Conservation (phyloP, 2,113 vertebrate species). For the Austrofundulus limnaeus region DNA sequence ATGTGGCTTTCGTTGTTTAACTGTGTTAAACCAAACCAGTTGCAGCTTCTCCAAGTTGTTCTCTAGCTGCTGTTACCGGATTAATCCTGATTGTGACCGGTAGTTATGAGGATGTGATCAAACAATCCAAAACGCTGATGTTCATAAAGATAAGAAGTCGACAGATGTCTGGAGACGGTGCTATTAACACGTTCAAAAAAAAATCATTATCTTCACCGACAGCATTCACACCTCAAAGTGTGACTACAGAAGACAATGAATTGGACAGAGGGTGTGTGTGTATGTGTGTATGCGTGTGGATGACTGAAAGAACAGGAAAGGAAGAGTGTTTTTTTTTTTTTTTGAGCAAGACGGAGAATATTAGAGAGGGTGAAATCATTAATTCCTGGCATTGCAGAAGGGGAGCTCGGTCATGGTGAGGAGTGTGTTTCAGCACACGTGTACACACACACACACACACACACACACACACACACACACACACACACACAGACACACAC, state of each 20-base stretch:
- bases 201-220: conserved; percentile 26
- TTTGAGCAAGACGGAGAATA: conserved; percentile 27
- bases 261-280: not conserved
- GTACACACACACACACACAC: not conserved
- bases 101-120: not conserved
- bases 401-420: conserved; percentile 18
- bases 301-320: conserved; percentile 1
- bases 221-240: conserved; percentile 9
- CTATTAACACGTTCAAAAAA: conserved; percentile 4
- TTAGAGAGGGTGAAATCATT: conserved; percentile 53
- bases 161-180: conserved; percentile 7
- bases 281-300: conserved; percentile 8
- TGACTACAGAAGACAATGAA: too few relatives aligned
- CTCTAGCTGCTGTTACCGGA: not conserved
- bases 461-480: not conserved
- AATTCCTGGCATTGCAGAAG: conserved; percentile 37
- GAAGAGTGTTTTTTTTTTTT: conserved; percentile 4
- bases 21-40: not conserved
- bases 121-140: not conserved
- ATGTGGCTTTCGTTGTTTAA: not conserved
- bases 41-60: not conserved
- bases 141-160: not conserved
- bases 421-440: not conserved
- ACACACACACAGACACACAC: not conserved
- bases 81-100: not conserved